phyloP scores from a whole-genome alignment of 2,888 invertebrate genomes.

The Cremastinae sp. region DNA sequence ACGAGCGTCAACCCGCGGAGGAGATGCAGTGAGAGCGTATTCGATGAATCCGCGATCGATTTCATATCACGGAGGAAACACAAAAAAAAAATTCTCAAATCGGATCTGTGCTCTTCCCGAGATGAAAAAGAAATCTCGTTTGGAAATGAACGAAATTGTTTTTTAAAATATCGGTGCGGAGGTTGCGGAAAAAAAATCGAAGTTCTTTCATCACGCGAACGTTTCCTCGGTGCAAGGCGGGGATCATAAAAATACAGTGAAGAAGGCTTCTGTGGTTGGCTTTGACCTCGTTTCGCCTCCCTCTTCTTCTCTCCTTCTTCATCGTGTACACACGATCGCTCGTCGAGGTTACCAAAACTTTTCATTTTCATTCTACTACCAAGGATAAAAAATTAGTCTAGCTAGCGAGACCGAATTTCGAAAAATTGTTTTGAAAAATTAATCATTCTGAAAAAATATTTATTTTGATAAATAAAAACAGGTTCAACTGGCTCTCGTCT shows the following conservation, averaged over 20 bases:
- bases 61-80: background rate
- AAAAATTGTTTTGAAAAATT: background rate
- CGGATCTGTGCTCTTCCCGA: no score
- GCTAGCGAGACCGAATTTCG: background rate
- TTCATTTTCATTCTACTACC: slow-evolving; percentile 25
- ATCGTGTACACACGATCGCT: slow-evolving; percentile 1
- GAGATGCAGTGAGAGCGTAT: no score
- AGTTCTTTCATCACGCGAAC: background rate
- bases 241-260: slow-evolving; percentile 26
- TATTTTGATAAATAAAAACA: background rate
- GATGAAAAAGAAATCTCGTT: slow-evolving; percentile 2
- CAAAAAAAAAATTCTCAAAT: no score
- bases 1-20: no score
- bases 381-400: slow-evolving; percentile 19
- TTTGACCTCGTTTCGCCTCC: slow-evolving; percentile 53
- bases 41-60: slow-evolving; percentile 29
- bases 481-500: background rate
- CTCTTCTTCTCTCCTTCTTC: no score
- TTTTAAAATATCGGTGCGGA: slow-evolving; percentile 23
- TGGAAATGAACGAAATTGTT: slow-evolving; percentile 24
- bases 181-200: no score
- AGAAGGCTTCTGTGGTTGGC: slow-evolving; percentile 30
- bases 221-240: slow-evolving; percentile 19
- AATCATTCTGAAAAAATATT: background rate
- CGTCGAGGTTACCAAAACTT: slow-evolving; percentile 34